Base-by-base conservation (phyloP, 1,140 invertebrate genomes). In the Neodiprion lecontei region DNA sequence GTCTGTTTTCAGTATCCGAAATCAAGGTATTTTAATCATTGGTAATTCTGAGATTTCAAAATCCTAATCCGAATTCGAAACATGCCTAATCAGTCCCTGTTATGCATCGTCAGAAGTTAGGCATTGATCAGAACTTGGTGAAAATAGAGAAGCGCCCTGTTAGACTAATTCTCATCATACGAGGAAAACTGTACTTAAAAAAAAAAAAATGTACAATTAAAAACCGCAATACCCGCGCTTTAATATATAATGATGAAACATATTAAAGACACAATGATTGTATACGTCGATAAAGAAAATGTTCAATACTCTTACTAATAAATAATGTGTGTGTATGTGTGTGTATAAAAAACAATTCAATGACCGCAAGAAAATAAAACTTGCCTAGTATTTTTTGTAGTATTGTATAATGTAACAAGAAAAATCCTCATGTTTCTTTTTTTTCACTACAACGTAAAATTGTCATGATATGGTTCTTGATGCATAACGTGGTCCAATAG, bases 201-300 rank as follows among this genome's bases (percentile, higher is more conserved):
- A 61, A 61, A 61, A 61, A 12, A 17, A 17, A 61, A 5, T 61
- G 9, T 61, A 61, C 53, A 14, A 61, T 14, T 61, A 61, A 61
- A 61, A 61, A 61, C 9, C 53, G 53, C 53, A 61, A 61, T 61
- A 61, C 53, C 11, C 53, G 53, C 53, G 53, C 5, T 12, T 61
- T 61, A 61, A 61, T 61, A 61, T 61, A 61, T 61, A 61, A 61
- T 61, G 53, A 61, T 61, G 53, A 61, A 61, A 61, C 5, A 61
- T 61, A 61, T 61, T 61, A 61, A 61, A 61, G 53, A 9, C 53
- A 8, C 53, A 7, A 61, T 61, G 53, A 9, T 61, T 61, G 53
- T 61, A 61, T 61, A 61, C 9, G n/a, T 11, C 53, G 53, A 61
- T 61, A 14, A 61, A 61, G 53, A 61, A 61, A 61, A 61, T 9